Percentiles rank a stretch among this genome's conserved stretches.
These are phyloP conservation scores for Eupithecia subfuscata DNA, from an alignment of 2,888 invertebrate species.

Conservation along the genomic window DNA sequence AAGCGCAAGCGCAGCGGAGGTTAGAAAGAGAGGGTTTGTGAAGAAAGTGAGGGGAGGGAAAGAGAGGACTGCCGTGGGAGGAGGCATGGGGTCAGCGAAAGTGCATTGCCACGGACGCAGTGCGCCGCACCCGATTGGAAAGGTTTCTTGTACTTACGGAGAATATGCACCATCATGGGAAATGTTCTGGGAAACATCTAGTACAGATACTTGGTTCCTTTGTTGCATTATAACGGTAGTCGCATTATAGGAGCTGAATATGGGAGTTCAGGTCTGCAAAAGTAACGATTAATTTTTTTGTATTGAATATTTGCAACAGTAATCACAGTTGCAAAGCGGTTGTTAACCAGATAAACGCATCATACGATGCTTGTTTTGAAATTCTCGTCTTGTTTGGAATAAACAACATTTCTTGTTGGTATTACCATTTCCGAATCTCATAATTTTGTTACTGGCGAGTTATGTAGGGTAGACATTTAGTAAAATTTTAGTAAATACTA, in stretches of 20 bases:
- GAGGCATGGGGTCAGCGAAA: slow-evolving; percentile 82
- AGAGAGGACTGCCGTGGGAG: slow-evolving; percentile 74
- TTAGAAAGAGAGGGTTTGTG: slow-evolving; percentile 63
- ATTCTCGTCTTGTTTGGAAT: slow-evolving; percentile 15
- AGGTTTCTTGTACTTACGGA: slow-evolving; percentile 67
- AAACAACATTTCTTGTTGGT: neutral
- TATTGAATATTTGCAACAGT: slow-evolving; percentile 19
- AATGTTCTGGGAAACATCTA: slow-evolving; percentile 61
- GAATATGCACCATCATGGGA: slow-evolving; percentile 68
- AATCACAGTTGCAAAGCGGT: slow-evolving; percentile 1
- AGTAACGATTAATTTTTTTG: slow-evolving; percentile 7
- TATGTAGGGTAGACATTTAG: neutral
- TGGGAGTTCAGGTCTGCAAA: slow-evolving; percentile 21
- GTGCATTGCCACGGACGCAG: slow-evolving; percentile 82
- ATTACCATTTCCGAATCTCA: slow-evolving; percentile 3
- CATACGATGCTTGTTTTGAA: slow-evolving; percentile 12
- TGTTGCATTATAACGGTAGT: slow-evolving; percentile 44
- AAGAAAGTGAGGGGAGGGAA: slow-evolving; percentile 69
- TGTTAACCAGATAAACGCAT: slow-evolving; percentile 5
- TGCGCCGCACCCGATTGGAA: slow-evolving; percentile 79
- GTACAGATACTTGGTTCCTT: slow-evolving; percentile 37
- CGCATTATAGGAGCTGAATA: slow-evolving; percentile 23
- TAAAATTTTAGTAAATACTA: no score
- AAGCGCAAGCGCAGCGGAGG: slow-evolving; percentile 78
- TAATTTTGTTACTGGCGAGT: neutral